Evolutionary conservation across 1,140 invertebrate genomes (phyloP), one percentile per base, ranked within the genome.

Genomic region (Meteorus sp.): DNA sequence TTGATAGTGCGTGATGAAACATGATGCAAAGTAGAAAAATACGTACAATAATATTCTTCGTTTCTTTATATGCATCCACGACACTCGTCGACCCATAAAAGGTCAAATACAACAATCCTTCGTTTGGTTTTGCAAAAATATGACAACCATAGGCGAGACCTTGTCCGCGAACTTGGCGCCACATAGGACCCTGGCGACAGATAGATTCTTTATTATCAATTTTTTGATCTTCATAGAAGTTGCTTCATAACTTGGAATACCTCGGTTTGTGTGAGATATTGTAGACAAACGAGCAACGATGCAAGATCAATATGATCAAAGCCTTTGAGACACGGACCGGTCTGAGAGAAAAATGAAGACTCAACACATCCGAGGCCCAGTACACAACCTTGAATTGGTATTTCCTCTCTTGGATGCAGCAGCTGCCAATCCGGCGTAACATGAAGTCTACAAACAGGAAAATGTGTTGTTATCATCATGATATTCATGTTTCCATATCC

Each of bases 241-340:
- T n/a, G n/a, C n/a, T n/a, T n/a, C n/a, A n/a, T n/a, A n/a, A n/a
- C n/a, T n/a, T n/a, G n/a, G n/a, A n/a, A n/a, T 74, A 90, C 89
- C 81, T 95, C 93, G 0, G 89, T 79, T 79, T 95, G 93, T 9
- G 85, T 89, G 37, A 96, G 85, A 79, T 95, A 96, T 73, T 94
- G 89, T 41, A 94, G 80, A 56, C 90, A 89, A 20, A 95, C 87
- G 50, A 89, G 76, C 11, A 95, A 77, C 33, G 90, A 83, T 2
- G 92, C 86, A 13, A 90, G 73, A 76, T 92, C 88, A 1, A 82
- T 80, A 73, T 89, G 78, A 17, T 81, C 72, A 68, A 83, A 87
- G 37, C 88, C 83, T 0, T 73, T 82, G 29, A 93, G 85, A 58
- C 85, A 85, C 15, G 84, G 83, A 43, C 84, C 83, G 17, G 83